These are phyloP conservation scores for Nephrotoma flavescens DNA, from an alignment of 2,888 invertebrate genomes.

Conservation along the genomic window DNA sequence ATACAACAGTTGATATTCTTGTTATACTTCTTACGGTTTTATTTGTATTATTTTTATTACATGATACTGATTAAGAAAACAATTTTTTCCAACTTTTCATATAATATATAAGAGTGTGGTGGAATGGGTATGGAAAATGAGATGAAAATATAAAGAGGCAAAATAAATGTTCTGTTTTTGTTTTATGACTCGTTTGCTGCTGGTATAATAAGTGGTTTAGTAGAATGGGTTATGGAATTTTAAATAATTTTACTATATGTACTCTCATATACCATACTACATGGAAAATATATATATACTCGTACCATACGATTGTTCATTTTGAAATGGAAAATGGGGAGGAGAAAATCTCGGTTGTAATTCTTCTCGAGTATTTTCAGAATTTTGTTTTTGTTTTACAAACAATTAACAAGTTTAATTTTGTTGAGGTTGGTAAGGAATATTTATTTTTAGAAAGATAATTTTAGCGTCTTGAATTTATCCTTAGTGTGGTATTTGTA, in stretches of 20 bases:
- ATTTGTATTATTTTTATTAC: neutral
- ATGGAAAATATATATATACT: neutral
- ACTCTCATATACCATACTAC: neutral
- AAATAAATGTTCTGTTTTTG: neutral
- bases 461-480: neutral
- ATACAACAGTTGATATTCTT: neutral
- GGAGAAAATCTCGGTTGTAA: neutral
- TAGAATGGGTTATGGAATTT: neutral
- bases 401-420: constrained; percentile 5
- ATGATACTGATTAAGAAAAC: neutral
- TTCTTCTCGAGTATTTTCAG: neutral
- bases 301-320: neutral
- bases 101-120: neutral
- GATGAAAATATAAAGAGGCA: neutral
- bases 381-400: neutral
- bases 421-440: constrained; percentile 3
- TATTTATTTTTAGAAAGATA: neutral
- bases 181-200: neutral
- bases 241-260: neutral
- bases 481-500: neutral
- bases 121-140: neutral
- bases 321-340: neutral
- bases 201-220: neutral
- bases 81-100: neutral
- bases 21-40: neutral